Percentiles rank a stretch among this genome's conserved stretches.
Evolutionary conservation across 1,140 invertebrate genomes (phyloP).

Genomic region (Tribolium castaneum): DNA sequence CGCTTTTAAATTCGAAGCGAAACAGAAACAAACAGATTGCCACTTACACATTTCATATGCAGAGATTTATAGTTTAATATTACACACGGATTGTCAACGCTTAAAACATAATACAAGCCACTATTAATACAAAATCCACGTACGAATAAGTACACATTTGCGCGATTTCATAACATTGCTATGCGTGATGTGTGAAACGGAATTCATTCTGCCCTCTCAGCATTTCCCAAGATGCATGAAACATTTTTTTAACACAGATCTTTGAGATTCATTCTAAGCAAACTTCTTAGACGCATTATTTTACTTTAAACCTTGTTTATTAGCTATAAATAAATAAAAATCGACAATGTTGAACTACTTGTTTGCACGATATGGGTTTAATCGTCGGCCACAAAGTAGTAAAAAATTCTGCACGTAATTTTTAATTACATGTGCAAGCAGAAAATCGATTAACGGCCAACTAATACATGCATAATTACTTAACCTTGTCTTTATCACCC

Average conservation of each 20-base stretch:
- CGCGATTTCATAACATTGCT: constrained; percentile 7
- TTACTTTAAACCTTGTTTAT: constrained; percentile 5
- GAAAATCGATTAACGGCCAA: constrained; percentile 23
- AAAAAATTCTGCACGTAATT: constrained; percentile 12
- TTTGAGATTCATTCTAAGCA: too few relatives aligned
- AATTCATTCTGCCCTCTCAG: constrained; percentile 5
- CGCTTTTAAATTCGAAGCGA: not conserved
- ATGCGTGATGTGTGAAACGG: not conserved
- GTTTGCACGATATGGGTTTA: not conserved
- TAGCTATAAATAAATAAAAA: constrained; percentile 9
- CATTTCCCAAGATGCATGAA: not conserved
- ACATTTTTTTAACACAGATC: not conserved
- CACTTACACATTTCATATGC: constrained; percentile 2
- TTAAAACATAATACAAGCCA: not conserved
- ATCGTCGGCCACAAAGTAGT: not conserved
- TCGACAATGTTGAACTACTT: not conserved
- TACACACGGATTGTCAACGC: constrained; percentile 1
- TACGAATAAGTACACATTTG: constrained; percentile 11
- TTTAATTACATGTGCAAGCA: constrained; percentile 19
- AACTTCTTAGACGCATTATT: not conserved
- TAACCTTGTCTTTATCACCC: constrained; percentile 15
- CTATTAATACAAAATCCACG: constrained; percentile 7
- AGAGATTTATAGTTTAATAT: constrained; percentile 30
- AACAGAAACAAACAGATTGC: not conserved
- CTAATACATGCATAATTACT: constrained; percentile 31